These are phyloP conservation scores for Thyatira batis DNA, from an alignment of 2,888 invertebrate species.

Conservation along the genomic window DNA sequence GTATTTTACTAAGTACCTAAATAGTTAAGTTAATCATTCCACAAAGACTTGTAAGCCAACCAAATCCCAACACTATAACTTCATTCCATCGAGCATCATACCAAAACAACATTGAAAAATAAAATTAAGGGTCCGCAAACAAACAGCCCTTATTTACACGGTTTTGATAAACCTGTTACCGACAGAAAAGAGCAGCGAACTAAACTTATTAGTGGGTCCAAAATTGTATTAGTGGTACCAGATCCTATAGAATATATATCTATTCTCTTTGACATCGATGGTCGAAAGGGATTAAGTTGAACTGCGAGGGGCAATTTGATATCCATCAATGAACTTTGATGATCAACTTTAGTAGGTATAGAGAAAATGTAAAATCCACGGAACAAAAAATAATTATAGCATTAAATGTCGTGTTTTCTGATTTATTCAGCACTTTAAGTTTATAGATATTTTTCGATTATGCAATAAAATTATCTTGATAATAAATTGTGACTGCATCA, in stretches of 20 bases:
- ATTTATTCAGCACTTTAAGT: too few relatives aligned
- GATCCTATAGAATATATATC: constrained; percentile 60
- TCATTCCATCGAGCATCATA: not conserved
- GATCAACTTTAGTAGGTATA: constrained; percentile 13
- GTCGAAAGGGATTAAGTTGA: constrained; percentile 61
- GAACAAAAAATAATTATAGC: too few relatives aligned
- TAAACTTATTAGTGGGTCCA: constrained; percentile 56
- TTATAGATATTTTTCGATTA: too few relatives aligned
- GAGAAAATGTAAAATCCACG: too few relatives aligned
- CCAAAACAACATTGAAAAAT: not conserved
- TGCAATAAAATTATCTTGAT: too few relatives aligned
- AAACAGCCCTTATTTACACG: constrained; percentile 46
- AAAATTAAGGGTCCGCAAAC: not conserved
- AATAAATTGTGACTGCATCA: too few relatives aligned
- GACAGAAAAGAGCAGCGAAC: constrained; percentile 68
- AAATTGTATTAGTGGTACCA: constrained; percentile 66
- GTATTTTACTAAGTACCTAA: too few relatives aligned
- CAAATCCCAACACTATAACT: not conserved
- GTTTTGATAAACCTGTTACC: constrained; percentile 67
- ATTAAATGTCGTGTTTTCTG: too few relatives aligned
- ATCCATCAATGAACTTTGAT: constrained; percentile 13
- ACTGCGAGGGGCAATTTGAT: constrained; percentile 19
- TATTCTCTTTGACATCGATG: constrained; percentile 60
- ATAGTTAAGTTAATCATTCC: too few relatives aligned
- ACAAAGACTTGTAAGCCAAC: too few relatives aligned